Evolutionary conservation across 2,888 invertebrate species (phyloP), one percentile per base, ranked within the genome.

Genomic region (Agrotis clavis): DNA sequence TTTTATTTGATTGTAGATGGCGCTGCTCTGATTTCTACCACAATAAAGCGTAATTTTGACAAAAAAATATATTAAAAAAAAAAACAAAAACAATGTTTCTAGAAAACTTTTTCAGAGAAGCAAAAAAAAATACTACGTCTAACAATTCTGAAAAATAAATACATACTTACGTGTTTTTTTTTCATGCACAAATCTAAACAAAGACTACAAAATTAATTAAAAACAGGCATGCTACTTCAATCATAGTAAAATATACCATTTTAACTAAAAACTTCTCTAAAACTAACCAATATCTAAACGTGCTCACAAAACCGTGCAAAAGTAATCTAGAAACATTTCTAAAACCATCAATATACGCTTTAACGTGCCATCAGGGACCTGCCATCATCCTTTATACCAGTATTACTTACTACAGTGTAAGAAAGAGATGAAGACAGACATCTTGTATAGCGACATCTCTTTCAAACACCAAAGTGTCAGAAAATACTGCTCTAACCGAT

Each of bases 41-140:
- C 91, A 92, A 92, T 89, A 89, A 87, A 79, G 81, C 90, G 90
- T 92, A 92, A 92, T 80, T 62, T 64, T 54, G 45, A 68, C 25
- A 0, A 7, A 62, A 51, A 30, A 21, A 56, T 4, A 5, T 57
- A n/a, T 35, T 0, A 47, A 50, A 19, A 60, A 11, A 53, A 14
- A 21, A 19, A 9, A 41, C 11, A 2, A 48, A 25, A 63, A 53
- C 41, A 19, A 16, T 35, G 81, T 74, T 82, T 77, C 80, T 66
- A 81, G 82, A 82, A 59, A 74, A 77, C 78, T 77, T 77, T 57
- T 41, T 11, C 4, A 1, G 19, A 4, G 25, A 1, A 19, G 0
- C 16, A 47, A 70, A 67, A 60, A 59, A 41, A 18, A 56, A n/a
- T 0, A 30, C 16, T 51, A 60, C 45, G 0, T 18, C 48, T 67